phyloP scores from a whole-genome alignment of 2,113 vertebrate species.

The Paraplagusia blochii region DNA sequence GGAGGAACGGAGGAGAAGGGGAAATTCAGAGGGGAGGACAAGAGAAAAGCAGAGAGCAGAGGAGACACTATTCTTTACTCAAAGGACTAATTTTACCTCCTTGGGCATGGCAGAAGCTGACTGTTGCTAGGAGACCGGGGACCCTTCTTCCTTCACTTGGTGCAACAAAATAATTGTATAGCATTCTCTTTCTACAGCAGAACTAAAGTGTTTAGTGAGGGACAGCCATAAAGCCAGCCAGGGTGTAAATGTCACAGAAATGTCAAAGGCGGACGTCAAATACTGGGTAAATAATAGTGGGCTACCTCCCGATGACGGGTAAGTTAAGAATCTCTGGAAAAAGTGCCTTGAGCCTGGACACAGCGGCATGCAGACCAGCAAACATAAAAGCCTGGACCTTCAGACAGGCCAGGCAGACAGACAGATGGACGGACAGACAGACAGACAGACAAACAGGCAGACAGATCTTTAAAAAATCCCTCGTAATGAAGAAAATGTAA shows the following conservation, averaged over 20 bases:
- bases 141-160: conserved; percentile 63
- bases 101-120: conserved; percentile 63
- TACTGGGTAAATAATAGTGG: not conserved
- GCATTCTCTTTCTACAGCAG: conserved; percentile 66
- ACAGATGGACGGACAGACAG: too few species aligned
- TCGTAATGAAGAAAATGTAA: too few species aligned
- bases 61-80: conserved; percentile 34
- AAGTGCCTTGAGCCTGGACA: too few species aligned
- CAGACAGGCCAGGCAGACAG: too few species aligned
- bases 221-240: conserved; percentile 34
- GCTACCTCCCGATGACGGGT: too few species aligned
- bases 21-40: not conserved
- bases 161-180: conserved; percentile 75
- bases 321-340: too few species aligned
- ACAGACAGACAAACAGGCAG: too few species aligned
- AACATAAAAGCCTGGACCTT: too few species aligned
- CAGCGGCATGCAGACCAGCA: too few species aligned
- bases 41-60: not conserved
- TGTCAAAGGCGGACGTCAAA: conserved; percentile 32
- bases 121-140: conserved; percentile 80
- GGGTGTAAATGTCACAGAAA: conserved; percentile 35
- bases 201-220: conserved; percentile 51
- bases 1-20: not conserved
- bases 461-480: too few species aligned
- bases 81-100: conserved; percentile 68